These are phyloP conservation scores for Syritta pipiens DNA, from an alignment of 2,888 invertebrate genomes.

Conservation along the genomic window DNA sequence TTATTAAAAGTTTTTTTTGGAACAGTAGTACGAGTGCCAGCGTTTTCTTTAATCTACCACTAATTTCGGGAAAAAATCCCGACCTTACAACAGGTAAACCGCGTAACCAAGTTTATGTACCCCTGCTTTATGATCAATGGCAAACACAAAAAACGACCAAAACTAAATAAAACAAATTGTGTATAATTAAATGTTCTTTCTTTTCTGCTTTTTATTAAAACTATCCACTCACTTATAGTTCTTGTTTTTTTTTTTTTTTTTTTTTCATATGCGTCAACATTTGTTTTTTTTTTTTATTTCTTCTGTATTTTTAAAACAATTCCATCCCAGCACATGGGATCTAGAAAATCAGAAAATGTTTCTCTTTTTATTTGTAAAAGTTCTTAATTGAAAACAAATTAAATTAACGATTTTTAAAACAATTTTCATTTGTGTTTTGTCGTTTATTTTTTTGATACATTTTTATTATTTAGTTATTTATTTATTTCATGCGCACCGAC, in stretches of 20 bases:
- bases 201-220: slow-evolving; percentile 54
- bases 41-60: too few species aligned
- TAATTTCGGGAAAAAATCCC: too few species aligned
- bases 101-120: too few species aligned
- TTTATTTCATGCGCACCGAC: slow-evolving; percentile 44
- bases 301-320: slow-evolving; percentile 48
- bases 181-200: slow-evolving; percentile 34
- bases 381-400: slow-evolving; percentile 43
- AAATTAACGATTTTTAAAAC: slow-evolving; percentile 24
- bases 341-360: slow-evolving; percentile 49
- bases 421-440: slow-evolving; percentile 11
- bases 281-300: slow-evolving; percentile 7
- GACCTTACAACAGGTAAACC: too few species aligned
- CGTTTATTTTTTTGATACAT: slow-evolving; percentile 7
- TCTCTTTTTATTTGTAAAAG: slow-evolving; percentile 39
- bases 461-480: slow-evolving; percentile 31
- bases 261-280: slow-evolving; percentile 32
- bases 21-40: too few species aligned
- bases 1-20: too few species aligned
- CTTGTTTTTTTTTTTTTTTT: slow-evolving; percentile 1
- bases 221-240: slow-evolving; percentile 49
- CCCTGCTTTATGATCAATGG: not conserved
- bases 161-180: slow-evolving; percentile 1
- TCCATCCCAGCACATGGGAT: slow-evolving; percentile 20
- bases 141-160: not conserved